These are phyloP conservation scores for Eonycteris spelaea DNA, from an alignment of 2,113 vertebrate species.

Conservation along the genomic window DNA sequence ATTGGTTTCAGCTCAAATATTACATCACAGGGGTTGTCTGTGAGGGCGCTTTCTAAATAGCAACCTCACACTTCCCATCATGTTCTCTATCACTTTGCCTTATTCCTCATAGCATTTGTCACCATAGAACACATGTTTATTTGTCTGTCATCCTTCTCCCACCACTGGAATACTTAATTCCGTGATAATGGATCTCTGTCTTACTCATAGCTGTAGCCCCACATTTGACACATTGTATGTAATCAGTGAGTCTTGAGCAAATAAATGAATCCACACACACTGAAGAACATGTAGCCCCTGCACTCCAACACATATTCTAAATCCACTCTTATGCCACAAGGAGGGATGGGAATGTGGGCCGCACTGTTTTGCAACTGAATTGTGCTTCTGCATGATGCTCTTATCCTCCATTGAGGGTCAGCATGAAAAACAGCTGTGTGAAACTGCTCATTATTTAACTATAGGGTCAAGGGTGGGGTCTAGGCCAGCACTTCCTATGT, in stretches of 20 bases:
- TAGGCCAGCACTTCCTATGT: neutral
- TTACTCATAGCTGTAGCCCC: neutral
- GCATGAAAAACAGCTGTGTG: neutral
- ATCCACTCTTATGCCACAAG: neutral
- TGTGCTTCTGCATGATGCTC: neutral
- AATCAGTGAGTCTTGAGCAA: neutral
- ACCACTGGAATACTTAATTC: neutral
- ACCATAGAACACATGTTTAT: neutral
- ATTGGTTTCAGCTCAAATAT: neutral
- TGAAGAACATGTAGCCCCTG: neutral
- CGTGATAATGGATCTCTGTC: neutral
- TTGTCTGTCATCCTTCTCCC: neutral
- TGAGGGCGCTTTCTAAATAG: neutral
- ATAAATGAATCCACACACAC: neutral
- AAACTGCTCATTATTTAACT: neutral
- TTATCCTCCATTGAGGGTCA: neutral
- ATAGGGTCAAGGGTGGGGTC: too few species aligned
- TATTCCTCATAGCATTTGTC: neutral
- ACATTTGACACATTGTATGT: neutral
- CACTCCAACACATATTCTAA: neutral
- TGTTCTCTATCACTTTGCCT: neutral
- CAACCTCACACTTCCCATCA: neutral
- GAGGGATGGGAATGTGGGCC: neutral
- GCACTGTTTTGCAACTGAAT: too few species aligned
- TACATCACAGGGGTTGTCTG: neutral